Conservation (phyloP, 2,113 vertebrate species). For the Aleadryas rufinucha region DNA sequence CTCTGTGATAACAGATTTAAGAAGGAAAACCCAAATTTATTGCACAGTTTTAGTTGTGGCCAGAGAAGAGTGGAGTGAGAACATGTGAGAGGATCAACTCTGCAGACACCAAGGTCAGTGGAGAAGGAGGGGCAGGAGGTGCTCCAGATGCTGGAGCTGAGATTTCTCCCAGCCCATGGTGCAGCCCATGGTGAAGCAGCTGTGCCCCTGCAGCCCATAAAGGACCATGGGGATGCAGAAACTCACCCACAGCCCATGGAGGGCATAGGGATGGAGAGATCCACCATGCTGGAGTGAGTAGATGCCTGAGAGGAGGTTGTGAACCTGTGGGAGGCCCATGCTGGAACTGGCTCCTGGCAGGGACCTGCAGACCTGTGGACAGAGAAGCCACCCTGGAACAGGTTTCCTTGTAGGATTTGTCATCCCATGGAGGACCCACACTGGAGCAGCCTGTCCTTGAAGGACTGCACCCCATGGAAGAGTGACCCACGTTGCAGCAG, state of each 20-base stretch:
- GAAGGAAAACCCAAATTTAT: background rate
- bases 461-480: background rate
- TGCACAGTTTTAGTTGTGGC: background rate
- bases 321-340: background rate
- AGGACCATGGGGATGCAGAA: accelerated
- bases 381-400: background rate
- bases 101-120: background rate
- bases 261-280: background rate
- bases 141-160: background rate
- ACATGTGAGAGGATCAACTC: background rate
- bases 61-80: background rate
- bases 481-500: background rate
- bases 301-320: background rate
- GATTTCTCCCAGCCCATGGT: accelerated
- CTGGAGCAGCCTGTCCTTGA: background rate
- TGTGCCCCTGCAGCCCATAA: background rate
- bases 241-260: background rate
- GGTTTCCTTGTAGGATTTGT: background rate
- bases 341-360: background rate
- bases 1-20: background rate
- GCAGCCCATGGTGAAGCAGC: background rate
- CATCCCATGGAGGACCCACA: background rate
- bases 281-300: background rate
- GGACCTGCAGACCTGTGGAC: background rate
- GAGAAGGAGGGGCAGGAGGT: background rate